Conservation (phyloP, 2,797 vertebrate species). For the Acipenser transmontanus region DNA sequence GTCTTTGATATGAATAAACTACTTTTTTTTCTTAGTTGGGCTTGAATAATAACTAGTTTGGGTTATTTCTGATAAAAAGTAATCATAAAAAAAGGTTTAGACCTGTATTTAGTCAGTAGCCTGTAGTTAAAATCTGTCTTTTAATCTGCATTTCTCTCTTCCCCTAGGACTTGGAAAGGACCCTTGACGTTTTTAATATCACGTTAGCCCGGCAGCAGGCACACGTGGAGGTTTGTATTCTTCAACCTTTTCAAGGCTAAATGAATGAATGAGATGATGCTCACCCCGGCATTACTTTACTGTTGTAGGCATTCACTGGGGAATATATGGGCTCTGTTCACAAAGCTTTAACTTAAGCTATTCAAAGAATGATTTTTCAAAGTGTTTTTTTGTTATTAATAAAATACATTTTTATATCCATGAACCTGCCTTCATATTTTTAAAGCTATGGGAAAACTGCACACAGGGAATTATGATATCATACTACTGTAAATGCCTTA, state of each 20-base stretch:
- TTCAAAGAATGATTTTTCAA: no score
- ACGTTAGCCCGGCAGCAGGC: slow-evolving; percentile 85
- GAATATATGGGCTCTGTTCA: no score
- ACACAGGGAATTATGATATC: no score
- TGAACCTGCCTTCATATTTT: no score
- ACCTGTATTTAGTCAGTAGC: background rate
- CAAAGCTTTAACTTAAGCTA: no score
- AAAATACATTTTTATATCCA: no score
- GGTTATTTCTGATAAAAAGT: slow-evolving; percentile 1
- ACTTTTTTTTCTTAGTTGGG: no score
- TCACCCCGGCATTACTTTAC: no score
- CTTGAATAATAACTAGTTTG: background rate
- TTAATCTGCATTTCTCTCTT: slow-evolving; percentile 3
- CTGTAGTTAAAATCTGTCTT: background rate
- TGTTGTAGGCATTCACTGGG: no score
- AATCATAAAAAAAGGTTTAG: background rate
- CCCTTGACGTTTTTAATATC: slow-evolving; percentile 89
- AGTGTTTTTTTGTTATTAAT: no score
- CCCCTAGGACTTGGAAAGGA: slow-evolving; percentile 76
- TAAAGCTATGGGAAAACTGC: no score
- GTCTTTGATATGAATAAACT: background rate
- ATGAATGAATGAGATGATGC: background rate
- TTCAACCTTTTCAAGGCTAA: background rate
- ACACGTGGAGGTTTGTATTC: slow-evolving; percentile 75
- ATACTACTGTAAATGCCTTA: no score